Evolutionary conservation across 2,797 vertebrate genomes (phyloP), one percentile per base, ranked within the genome.

Genomic region (Micrastur ruficollis): DNA sequence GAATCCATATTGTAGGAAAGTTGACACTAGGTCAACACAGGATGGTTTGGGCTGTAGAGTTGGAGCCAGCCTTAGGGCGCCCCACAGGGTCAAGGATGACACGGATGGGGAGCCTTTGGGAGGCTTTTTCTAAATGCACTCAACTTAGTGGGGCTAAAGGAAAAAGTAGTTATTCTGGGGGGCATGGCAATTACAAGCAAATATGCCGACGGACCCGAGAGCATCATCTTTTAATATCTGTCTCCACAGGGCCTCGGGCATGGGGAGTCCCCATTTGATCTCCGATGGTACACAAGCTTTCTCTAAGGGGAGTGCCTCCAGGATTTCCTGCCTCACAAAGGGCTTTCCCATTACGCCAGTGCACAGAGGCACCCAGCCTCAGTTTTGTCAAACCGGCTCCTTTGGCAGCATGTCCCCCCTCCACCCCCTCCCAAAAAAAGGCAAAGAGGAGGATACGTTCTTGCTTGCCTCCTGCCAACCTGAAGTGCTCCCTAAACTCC

Each of bases 231-330:
- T 81, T 62, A 70, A 20, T 49, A 58, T 11, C 63, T 72, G 2
- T 40, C 44, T 85, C 36, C 36, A 34, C 0, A n/a, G 70, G 73
- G 83, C 95, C 93, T 85, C 11, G 0, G 94, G 89, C 94, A 47
- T 8, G 71, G 61, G 94, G 72, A 96, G 89, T 94, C 75, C 84
- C 86, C 68, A 68, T 87, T 40, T 93, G 84, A 93, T 93, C 67
- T 96, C 25, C 61, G 62, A 10, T 73, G 71, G 65, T 38, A 56
- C n/a, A 25, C 52, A 76, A 70, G 52, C 22, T 65, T 80, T 92
- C 67, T 85, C 49, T 46, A 58, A 53, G 3, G 6, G 75, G 86
- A 92, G 67, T 68, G 86, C 81, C 76, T 95, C 56, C 58, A 87
- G 94, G 79, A 67, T 91, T 96, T 92, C 81, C 89, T 94, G 78